Evolutionary conservation across 2,113 vertebrate genomes (phyloP), one percentile per base, ranked within the genome.

Genomic region (Phaethornis superciliosus): DNA sequence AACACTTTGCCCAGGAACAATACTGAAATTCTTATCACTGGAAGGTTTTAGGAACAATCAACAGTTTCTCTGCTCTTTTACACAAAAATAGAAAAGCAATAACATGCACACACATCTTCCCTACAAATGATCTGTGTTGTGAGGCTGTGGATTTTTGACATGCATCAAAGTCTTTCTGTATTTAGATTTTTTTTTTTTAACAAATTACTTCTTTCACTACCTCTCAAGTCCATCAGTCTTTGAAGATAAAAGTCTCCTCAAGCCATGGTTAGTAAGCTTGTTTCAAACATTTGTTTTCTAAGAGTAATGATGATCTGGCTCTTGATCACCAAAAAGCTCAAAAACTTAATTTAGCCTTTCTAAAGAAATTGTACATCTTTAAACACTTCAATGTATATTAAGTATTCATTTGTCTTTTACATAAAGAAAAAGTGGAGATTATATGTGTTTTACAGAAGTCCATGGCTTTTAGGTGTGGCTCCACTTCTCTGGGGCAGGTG

Each of bases 211-310:
- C 68, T 89, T 85, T 80, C 9, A 4, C 92, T 95, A 77, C 63
- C 93, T 54, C 78, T 94, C 56, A 78, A 91, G 81, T 56, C 59
- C 37, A 59, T 74, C 75, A 92, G 2, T 84, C 87, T 96, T 96
- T 96, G 90, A 97, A 96, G 78, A 78, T 91, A 44, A 94, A 96
- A 92, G 77, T 92, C 64, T 95, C 74, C 51, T 85, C 86, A 69
- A 63, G 72, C 20, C 20, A 10, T 46, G 63, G 67, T 90, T 72
- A 63, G 74, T 74, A 44, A 81, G 55, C 28, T 77, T 82, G 32
- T 49, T 96, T 89, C 54, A 65, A 88, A 52, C 26, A 19, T 30
- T 40, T 40, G 37, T 40, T 40, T 40, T 40, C 11, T 40, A 40
- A 69, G 37, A 49, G 46, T 37, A 40, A 40, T 40, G 40, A 40